These are phyloP conservation scores for Sarcophaga variegata DNA, from an alignment of 2,888 invertebrate species.

Conservation along the genomic window DNA sequence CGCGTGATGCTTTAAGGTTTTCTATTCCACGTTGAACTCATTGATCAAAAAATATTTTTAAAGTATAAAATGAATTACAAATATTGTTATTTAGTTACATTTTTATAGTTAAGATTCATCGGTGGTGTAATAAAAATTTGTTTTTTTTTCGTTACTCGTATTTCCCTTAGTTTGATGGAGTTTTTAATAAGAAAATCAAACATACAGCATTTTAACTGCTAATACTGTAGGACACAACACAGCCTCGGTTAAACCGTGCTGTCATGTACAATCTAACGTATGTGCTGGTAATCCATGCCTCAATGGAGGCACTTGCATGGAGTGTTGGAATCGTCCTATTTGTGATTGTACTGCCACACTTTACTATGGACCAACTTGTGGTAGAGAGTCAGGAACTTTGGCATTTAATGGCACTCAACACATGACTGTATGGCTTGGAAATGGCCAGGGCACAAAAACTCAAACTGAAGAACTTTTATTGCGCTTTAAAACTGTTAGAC, in stretches of 20 bases:
- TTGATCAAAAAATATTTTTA: too few relatives aligned
- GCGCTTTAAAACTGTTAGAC: slow-evolving; percentile 91
- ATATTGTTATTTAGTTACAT: too few relatives aligned
- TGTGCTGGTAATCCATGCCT: slow-evolving; percentile 94
- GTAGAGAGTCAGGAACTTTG: slow-evolving; percentile 93
- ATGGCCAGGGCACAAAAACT: slow-evolving; percentile 87
- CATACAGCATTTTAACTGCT: too few relatives aligned
- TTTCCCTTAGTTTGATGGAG: too few relatives aligned
- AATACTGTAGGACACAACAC: slow-evolving; percentile 69
- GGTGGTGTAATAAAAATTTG: too few relatives aligned
- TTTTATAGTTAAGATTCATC: too few relatives aligned
- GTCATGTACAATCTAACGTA: slow-evolving; percentile 91
- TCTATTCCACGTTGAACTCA: too few relatives aligned
- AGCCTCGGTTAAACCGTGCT: slow-evolving; percentile 95
- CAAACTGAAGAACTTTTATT: slow-evolving; percentile 95
- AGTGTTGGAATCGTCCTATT: slow-evolving; percentile 97
- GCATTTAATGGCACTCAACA: slow-evolving; percentile 95
- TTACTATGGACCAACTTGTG: slow-evolving; percentile 95
- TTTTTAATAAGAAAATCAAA: too few relatives aligned
- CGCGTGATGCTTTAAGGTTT: too few relatives aligned
- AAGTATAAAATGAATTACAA: too few relatives aligned
- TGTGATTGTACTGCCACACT: slow-evolving; percentile 96
- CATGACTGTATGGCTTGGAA: slow-evolving; percentile 88
- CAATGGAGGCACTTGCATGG: slow-evolving; percentile 93
- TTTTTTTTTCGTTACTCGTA: too few relatives aligned